phyloP scores from a whole-genome alignment of 2,888 invertebrate genomes.

The Mycalesis mineus region DNA sequence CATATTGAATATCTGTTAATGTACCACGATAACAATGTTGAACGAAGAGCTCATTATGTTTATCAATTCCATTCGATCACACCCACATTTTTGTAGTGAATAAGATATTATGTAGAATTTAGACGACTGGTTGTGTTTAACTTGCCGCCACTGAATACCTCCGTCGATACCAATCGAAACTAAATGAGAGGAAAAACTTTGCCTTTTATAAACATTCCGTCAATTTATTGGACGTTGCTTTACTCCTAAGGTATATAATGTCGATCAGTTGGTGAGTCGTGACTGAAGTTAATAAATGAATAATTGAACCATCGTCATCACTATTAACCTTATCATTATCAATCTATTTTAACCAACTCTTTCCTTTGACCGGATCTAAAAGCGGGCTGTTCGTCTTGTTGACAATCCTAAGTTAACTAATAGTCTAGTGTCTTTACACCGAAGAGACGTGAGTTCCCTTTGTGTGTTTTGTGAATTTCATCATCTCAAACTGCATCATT shows the following conservation, averaged over 20 bases:
- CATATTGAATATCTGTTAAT: no score
- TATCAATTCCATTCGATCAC: neutral
- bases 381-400: no score
- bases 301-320: no score
- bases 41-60: neutral
- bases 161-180: conserved; percentile 15
- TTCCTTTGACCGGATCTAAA: no score
- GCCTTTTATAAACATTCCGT: conserved; percentile 19
- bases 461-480: no score
- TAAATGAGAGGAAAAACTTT: conserved; percentile 23
- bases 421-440: no score
- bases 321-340: no score
- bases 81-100: neutral
- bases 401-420: no score
- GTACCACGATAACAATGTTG: neutral
- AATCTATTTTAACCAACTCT: no score
- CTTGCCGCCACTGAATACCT: neutral
- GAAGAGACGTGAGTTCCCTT: no score
- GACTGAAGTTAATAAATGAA: no score
- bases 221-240: conserved; percentile 17
- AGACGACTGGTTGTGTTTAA: neutral
- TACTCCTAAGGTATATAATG: neutral
- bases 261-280: neutral
- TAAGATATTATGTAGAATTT: neutral
- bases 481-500: no score